Evolutionary conservation across 2,113 vertebrate genomes (phyloP).

Genomic region (Poicephalus gulielmi): DNA sequence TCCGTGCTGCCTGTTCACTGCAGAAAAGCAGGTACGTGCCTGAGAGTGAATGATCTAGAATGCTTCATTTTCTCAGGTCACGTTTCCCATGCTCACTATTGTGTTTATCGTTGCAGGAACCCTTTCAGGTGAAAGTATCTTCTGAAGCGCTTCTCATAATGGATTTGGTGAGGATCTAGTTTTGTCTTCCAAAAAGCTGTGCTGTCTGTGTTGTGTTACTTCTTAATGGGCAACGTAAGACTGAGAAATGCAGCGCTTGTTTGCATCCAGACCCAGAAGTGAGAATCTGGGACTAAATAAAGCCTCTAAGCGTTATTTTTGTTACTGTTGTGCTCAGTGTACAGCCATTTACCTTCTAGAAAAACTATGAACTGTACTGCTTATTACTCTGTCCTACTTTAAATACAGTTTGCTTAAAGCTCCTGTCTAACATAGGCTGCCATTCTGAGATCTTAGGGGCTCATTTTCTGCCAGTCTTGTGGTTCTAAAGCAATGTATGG

Average conservation of each 20-base stretch:
- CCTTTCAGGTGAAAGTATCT: conserved; percentile 91
- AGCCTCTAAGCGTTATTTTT: conserved; percentile 15
- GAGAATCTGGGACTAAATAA: conserved; percentile 49
- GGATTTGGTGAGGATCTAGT: conserved; percentile 88
- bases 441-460: not conserved
- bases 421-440: not conserved
- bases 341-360: not conserved
- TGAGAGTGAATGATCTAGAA: not conserved
- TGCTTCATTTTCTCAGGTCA: not conserved
- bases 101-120: conserved; percentile 81
- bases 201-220: not conserved
- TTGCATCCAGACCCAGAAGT: not conserved
- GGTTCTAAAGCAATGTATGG: not conserved
- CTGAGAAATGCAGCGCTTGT: not conserved
- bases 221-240: not conserved
- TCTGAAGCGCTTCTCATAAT: conserved; percentile 93
- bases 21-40: conserved; percentile 85
- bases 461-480: not conserved
- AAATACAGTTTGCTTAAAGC: not conserved
- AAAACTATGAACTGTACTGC: not conserved
- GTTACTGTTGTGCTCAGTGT: not conserved
- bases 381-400: not conserved
- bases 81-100: not conserved
- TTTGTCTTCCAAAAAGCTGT: not conserved
- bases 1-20: conserved; percentile 89